Percentiles rank a stretch among this genome's conserved stretches.
phyloP scores from a whole-genome alignment of 2,797 vertebrate genomes.

The Toxotes lorentzi region DNA sequence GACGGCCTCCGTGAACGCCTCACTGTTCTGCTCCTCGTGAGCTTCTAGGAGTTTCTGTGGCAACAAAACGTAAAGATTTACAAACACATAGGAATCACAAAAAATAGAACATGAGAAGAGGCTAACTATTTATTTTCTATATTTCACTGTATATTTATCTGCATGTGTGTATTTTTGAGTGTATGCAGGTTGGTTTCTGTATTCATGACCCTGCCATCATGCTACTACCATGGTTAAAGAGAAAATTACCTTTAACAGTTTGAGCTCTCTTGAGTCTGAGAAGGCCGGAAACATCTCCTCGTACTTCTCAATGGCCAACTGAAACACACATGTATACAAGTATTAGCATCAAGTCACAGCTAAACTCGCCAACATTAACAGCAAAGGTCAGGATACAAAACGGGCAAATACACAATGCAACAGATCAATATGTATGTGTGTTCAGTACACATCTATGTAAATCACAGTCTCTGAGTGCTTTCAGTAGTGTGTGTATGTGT shows the following conservation, averaged over 20 bases:
- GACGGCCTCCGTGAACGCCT: constrained; percentile 97
- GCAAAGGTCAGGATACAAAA: not conserved
- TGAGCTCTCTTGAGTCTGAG: constrained; percentile 95
- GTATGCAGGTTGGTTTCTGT: not conserved
- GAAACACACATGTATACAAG: constrained; percentile 34
- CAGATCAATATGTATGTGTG: not conserved
- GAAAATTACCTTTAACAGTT: constrained; percentile 84
- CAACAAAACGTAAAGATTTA: not conserved
- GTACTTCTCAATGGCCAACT: constrained; percentile 95
- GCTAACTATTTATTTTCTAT: not conserved
- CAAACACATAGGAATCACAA: not conserved
- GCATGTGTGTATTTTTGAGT: not conserved
- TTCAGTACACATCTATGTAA: too few relatives aligned
- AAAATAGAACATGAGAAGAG: not conserved
- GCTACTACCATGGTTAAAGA: not conserved
- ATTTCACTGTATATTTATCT: not conserved
- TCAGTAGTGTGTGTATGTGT: constrained; percentile 1
- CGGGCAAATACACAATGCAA: not conserved
- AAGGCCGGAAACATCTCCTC: constrained; percentile 98
- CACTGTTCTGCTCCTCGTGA: constrained; percentile 97
- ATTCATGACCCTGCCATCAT: too few relatives aligned
- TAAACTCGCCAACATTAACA: not conserved
- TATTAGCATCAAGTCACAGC: not conserved
- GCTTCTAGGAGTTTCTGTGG: constrained; percentile 96
- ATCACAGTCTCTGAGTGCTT: not conserved